Conservation (phyloP, 2,797 vertebrate genomes). For the Rhinophrynus dorsalis region DNA sequence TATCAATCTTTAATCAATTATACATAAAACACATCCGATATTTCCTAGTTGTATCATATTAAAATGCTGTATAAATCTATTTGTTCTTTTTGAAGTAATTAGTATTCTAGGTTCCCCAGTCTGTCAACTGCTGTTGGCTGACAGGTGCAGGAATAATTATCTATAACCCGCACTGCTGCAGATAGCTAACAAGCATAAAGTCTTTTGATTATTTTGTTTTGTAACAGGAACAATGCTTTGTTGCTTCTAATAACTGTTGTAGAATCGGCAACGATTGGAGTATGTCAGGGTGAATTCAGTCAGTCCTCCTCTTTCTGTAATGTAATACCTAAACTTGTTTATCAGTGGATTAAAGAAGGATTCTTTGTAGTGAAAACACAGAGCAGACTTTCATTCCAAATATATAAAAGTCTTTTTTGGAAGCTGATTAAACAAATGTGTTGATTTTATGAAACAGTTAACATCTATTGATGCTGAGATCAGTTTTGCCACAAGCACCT, state of each 20-base stretch:
- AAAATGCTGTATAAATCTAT: constrained; percentile 60
- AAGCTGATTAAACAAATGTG: constrained; percentile 32
- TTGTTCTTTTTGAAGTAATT: constrained; percentile 67
- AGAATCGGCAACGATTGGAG: constrained; percentile 60
- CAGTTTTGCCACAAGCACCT: constrained; percentile 29
- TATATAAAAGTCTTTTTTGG: constrained; percentile 35
- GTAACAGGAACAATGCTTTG: constrained; percentile 59
- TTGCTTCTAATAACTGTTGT: constrained; percentile 67
- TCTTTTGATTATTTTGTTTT: constrained; percentile 54
- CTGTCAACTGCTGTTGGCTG: constrained; percentile 63
- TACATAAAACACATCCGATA: constrained; percentile 56
- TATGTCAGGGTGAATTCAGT: constrained; percentile 54
- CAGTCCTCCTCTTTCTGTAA: constrained; percentile 53
- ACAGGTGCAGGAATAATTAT: constrained; percentile 67
- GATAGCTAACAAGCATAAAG: constrained; percentile 65
- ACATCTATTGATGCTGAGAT: neutral
- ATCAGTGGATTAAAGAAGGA: constrained; percentile 28
- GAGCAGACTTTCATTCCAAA: constrained; percentile 11
- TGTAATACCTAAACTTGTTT: constrained; percentile 52
- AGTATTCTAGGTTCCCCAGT: constrained; percentile 62
- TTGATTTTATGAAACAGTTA: constrained; percentile 50
- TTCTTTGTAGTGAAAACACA: constrained; percentile 42
- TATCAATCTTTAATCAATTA: constrained; percentile 49
- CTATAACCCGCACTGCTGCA: constrained; percentile 62
- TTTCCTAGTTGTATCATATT: constrained; percentile 59